Base-by-base conservation (phyloP, 1,140 invertebrate species). In the Aphaenogaster rudis region DNA sequence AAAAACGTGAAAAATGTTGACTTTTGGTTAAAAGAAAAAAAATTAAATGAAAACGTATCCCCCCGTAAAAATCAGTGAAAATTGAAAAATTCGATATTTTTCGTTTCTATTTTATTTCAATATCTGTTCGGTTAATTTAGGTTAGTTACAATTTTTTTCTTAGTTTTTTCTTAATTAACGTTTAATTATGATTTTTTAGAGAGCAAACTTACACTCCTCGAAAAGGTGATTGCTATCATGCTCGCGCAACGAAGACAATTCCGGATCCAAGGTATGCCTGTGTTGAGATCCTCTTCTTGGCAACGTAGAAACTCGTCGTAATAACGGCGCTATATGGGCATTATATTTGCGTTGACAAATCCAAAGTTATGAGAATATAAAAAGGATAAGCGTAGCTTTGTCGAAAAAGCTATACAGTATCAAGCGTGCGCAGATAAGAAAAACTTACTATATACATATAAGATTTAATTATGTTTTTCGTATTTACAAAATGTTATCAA, bases 291-390 rank as follows among this genome's bases (percentile, higher is more conserved):
- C 88, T 88, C 86, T 91, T 87, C 86, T 93, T 33, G 93, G 89
- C 87, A 93, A 76, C 59, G 93, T 93, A 64, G 92, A 85, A 61
- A 92, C 90, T 91, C 93, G 94, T 89, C 94, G 93, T 84, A 94
- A 82, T 50, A 94, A 93, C n/a, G 93, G 93, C 39, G 93, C 94
- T 95, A 92, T 85, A 89, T 39, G 74, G 71, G 80, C 87, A 89
- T 90, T 64, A 92, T 36, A 91, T 89, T 74, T 86, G n/a, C 59
- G 57, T 85, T 82, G 76, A 64, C 66, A 69, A 69, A 71, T 67
- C n/a, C 82, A 52, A 63, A 79, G 17, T 66, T 28, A 69, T 15
- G 17, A 63, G 48, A 67, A 67, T 50, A 48, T 33, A 11, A 61
- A 71, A 13, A n/a, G 50, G 45, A 48, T 11, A 48, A 54, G 28